Conservation (phyloP, 2,797 vertebrate species). For the Liasis olivaceus region DNA sequence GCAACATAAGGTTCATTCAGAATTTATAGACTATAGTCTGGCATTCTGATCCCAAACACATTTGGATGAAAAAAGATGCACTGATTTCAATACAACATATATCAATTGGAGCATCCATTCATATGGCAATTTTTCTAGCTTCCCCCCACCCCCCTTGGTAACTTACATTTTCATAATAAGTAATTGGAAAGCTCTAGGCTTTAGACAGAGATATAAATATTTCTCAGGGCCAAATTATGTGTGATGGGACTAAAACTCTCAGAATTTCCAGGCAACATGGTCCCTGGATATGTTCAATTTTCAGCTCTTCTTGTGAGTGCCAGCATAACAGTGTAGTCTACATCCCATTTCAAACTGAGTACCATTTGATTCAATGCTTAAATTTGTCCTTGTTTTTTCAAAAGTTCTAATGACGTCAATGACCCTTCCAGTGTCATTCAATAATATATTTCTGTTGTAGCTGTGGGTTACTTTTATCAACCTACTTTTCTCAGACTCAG, state of each 20-base stretch:
- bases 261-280: neutral
- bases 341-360: neutral
- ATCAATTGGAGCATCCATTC: neutral
- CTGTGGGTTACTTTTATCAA: neutral
- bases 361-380: neutral
- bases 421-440: neutral
- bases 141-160: neutral
- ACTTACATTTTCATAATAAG: neutral
- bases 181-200: neutral
- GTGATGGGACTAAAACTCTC: neutral
- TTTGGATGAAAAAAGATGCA: slow-evolving; percentile 9
- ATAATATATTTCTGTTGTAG: neutral
- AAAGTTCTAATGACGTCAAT: neutral
- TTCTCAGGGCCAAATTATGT: neutral
- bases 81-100: neutral
- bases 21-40: slow-evolving; percentile 23
- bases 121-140: neutral
- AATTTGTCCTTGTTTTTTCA: neutral
- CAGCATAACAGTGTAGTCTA: neutral
- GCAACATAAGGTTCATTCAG: neutral
- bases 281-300: neutral
- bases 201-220: neutral
- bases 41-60: slow-evolving; percentile 1
- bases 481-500: neutral
- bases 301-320: neutral